Conservation (phyloP, 2,888 invertebrate genomes). For the Disparrhopalites patrizii region DNA sequence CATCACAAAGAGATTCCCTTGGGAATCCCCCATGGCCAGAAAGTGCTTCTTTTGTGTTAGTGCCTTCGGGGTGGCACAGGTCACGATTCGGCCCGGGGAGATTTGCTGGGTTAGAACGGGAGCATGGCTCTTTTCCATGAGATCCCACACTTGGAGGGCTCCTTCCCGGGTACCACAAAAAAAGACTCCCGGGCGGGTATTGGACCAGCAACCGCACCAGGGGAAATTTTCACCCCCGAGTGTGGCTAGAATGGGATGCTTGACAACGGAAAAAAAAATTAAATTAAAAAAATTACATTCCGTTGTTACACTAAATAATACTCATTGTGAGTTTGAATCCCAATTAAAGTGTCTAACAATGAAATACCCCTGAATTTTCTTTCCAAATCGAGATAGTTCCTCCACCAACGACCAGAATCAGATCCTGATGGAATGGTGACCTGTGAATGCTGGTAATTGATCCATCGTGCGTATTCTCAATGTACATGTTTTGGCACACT, state of each 20-base stretch:
- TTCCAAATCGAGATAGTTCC: conserved; percentile 71
- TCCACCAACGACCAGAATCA: conserved; percentile 70
- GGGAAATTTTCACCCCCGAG: conserved; percentile 34
- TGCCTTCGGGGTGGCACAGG: conserved; percentile 39
- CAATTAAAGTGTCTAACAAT: too few species aligned
- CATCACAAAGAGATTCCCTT: conserved; percentile 40
- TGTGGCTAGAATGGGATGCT: conserved; percentile 41
- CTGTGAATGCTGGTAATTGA: conserved; percentile 60
- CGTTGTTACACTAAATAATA: not conserved
- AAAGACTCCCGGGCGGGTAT: conserved; percentile 66
- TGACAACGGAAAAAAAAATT: conserved; percentile 4
- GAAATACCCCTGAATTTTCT: conserved; percentile 59
- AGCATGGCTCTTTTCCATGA: conserved; percentile 65
- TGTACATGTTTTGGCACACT: conserved; percentile 35
- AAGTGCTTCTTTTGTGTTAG: conserved; percentile 43
- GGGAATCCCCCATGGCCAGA: conserved; percentile 40
- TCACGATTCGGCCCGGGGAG: conserved; percentile 62
- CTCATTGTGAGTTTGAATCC: too few species aligned
- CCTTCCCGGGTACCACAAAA: conserved; percentile 70
- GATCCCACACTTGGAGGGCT: conserved; percentile 74
- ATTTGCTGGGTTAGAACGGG: conserved; percentile 64
- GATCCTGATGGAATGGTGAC: conserved; percentile 61
- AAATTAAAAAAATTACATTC: not conserved
- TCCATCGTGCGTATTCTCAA: conserved; percentile 63
- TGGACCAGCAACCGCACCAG: conserved; percentile 64